Evolutionary conservation across 2,797 vertebrate genomes (phyloP), one percentile per base, ranked within the genome.

Genomic region (Lutjanus argentimaculatus): DNA sequence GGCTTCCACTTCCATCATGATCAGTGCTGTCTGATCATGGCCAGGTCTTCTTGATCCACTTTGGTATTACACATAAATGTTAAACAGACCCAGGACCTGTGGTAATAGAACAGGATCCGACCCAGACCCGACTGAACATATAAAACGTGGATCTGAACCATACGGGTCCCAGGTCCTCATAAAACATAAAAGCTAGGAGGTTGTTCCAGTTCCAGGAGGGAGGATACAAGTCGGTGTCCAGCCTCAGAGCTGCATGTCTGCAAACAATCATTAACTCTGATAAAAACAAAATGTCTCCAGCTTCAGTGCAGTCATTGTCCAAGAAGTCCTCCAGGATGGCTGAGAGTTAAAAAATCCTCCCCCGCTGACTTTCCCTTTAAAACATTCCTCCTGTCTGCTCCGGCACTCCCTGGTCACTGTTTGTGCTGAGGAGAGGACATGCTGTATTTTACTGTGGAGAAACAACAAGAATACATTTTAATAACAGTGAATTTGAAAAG

Each of bases 371-470:
- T 52, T 68, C 59, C 70, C 71, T 65, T 65, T 49, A 19, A 83
- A 79, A 67, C 71, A 67, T 81, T 73, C 81, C 68, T 67, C 80
- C 67, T 67, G 22, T 52, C 66, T 69, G 85, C 65, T 53, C 79
- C 52, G 83, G 85, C 88, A 74, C 90, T 91, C 88, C 91, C 85
- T 67, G 61, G 58, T 36, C 80, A 2, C 59, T 46, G 72, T 36
- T 57, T 67, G 73, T 61, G 42, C 77, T 46, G 30, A 36, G 14
- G 45, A 36, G 75, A 85, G 74, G 81, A 85, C 78, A 43, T n/a
- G 74, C 19, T 78, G 80, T 48, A 10, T 79, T 57, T 42, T 64
- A 36, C 66, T 65, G 17, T 22, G 40, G 56, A 49, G 42, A n/a
- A 17, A 22, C 1, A 42, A 21, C 57, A 67, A 21, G 0, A 21